Percentiles rank a stretch among this genome's conserved stretches.
Conservation (phyloP, 2,113 vertebrate genomes). For the Neodon shergylaensis region DNA sequence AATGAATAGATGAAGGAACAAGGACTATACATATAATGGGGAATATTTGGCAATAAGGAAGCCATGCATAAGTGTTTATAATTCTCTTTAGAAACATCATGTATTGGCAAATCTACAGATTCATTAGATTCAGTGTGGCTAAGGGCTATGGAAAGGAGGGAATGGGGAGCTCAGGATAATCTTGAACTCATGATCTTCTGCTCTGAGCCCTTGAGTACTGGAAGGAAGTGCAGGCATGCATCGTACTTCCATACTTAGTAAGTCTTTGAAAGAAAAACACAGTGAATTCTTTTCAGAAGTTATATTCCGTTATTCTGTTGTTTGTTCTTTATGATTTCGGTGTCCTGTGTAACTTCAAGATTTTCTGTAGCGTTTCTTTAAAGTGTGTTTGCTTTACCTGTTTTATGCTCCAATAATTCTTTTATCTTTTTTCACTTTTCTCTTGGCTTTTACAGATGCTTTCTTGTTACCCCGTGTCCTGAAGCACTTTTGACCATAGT, state of each 20-base stretch:
- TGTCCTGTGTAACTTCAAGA: neutral
- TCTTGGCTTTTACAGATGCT: neutral
- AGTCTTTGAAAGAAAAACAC: neutral
- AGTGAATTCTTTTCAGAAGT: neutral
- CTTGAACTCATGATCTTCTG: neutral
- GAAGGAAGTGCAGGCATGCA: neutral
- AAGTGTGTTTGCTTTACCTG: neutral
- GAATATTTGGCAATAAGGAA: neutral
- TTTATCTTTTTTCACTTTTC: neutral
- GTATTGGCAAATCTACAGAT: neutral
- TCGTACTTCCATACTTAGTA: neutral
- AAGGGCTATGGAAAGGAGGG: neutral
- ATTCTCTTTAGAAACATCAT: no score
- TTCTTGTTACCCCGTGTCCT: neutral
- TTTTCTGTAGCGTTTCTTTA: conserved; percentile 4
- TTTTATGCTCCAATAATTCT: neutral
- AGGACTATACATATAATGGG: neutral
- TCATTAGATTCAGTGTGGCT: neutral
- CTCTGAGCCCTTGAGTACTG: neutral
- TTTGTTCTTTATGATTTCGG: neutral
- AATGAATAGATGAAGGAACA: neutral
- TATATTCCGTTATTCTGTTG: neutral
- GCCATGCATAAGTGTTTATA: no score
- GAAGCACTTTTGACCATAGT: neutral
- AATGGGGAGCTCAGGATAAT: neutral